phyloP scores from a whole-genome alignment of 1,140 invertebrate genomes.

The Lordiphosa mommai region DNA sequence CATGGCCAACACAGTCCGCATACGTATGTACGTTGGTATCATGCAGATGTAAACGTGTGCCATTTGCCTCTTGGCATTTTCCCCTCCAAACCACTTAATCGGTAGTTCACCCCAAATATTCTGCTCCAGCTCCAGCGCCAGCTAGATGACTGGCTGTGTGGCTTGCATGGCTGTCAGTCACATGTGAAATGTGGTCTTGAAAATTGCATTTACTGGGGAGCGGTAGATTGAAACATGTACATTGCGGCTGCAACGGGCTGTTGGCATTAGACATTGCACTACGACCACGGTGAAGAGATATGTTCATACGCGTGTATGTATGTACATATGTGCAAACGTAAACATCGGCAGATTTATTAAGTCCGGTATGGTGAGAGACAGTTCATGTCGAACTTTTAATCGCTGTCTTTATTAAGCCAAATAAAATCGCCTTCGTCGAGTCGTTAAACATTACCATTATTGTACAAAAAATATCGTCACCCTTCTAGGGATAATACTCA shows the following conservation, averaged over 20 bases:
- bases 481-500: no score
- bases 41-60: constrained; percentile 3
- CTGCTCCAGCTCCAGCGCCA: constrained; percentile 9
- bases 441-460: no score
- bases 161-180: constrained; percentile 20
- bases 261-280: constrained; percentile 26
- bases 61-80: constrained; percentile 18
- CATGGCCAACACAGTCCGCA: neutral
- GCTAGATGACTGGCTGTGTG: neutral
- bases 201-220: constrained; percentile 16
- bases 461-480: no score
- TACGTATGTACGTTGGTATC: constrained; percentile 4
- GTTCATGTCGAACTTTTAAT: neutral
- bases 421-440: no score
- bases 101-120: constrained; percentile 39
- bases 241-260: constrained; percentile 16
- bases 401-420: neutral
- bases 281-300: constrained; percentile 10
- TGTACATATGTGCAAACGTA: neutral
- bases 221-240: constrained; percentile 3
- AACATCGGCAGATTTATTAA: constrained; percentile 4
- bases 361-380: constrained; percentile 8
- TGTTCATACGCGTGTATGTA: constrained; percentile 1
- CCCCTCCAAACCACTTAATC: constrained; percentile 41
- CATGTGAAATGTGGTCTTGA: constrained; percentile 49